Evolutionary conservation across 2,888 invertebrate species (phyloP).

Genomic region (Notodonta ziczac): DNA sequence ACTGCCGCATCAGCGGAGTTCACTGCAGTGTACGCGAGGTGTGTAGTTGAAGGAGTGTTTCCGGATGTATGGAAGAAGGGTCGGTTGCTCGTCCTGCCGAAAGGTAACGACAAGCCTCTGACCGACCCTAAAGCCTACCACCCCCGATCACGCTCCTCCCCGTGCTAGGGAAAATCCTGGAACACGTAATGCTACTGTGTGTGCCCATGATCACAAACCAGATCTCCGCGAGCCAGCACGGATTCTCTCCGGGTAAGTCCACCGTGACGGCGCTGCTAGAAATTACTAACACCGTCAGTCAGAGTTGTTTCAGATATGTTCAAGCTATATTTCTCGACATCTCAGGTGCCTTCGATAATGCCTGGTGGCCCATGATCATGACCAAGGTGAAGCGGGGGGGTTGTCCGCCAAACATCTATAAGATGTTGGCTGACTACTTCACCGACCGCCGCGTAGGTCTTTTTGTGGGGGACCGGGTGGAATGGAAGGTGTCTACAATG

Average conservation of each 20-base stretch:
- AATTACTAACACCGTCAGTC: too few relatives aligned
- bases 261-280: constrained; percentile 34
- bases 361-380: constrained; percentile 52
- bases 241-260: constrained; percentile 39
- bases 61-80: too few relatives aligned
- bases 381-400: constrained; percentile 33
- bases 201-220: too few relatives aligned
- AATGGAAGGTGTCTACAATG: constrained; percentile 29
- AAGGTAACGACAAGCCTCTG: constrained; percentile 32
- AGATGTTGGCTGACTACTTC: constrained; percentile 30
- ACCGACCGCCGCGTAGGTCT: constrained; percentile 23
- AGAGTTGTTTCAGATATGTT: constrained; percentile 21
- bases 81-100: too few relatives aligned
- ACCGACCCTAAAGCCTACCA: constrained; percentile 40
- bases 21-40: too few relatives aligned
- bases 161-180: too few relatives aligned
- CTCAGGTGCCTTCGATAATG: constrained; percentile 44
- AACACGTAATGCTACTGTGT: too few relatives aligned
- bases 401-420: constrained; percentile 6
- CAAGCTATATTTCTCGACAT: constrained; percentile 42
- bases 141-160: constrained; percentile 44
- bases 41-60: too few relatives aligned
- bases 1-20: too few relatives aligned
- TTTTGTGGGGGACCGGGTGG: constrained; percentile 17
- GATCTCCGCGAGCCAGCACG: constrained; percentile 39